Base-by-base conservation (phyloP, 2,888 invertebrate species). In the Trissonchulus sp. region DNA sequence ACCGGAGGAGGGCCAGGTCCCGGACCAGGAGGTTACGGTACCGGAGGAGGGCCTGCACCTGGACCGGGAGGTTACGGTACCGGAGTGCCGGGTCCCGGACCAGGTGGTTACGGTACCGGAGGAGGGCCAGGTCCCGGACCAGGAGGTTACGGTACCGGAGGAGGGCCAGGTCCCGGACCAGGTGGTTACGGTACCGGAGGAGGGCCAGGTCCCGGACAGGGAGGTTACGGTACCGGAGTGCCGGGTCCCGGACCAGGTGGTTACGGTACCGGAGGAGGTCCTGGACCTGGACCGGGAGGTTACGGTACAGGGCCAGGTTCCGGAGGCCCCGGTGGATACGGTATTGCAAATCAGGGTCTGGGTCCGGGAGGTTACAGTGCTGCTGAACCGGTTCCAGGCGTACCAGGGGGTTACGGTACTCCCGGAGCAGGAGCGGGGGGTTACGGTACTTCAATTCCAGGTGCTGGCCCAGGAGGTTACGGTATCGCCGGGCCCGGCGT, bases 1-100 rank as follows among this genome's bases (percentile, higher is more conserved):
- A n/a, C n/a, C n/a, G n/a, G n/a, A n/a, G n/a, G n/a, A n/a, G 48
- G 48, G 48, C 48, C 48, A 48, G 23, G 48, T 48, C 48, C 48
- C 23, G 48, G 48, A 8, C 23, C 8, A 15, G 48, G 48, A 8
- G 48, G 48, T 48, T 23, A 8, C 48, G 48, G 48, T 48, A 23
- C 23, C 23, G 8, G 8, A 15, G 48, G 8, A 15, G 48, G 48
- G 8, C 23, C 8, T 48, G 48, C 8, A 48, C 8, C 48, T 48
- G 8, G 8, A 48, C 8, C 8, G 48, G 8, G 8, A 23, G 8
- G 8, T 48, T 8, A 23, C 8, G 48, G 48, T 23, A 15, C 8
- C 48, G 48, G 8, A 8, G 48, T 8, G 8, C 48, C 48, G 8
- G 48, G 48, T 48, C 48, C 48, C 48, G 48, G 48, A 8, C 48